Evolutionary conservation across 1,140 invertebrate genomes (phyloP), one percentile per base, ranked within the genome.

Genomic region (Asobara japonica): DNA sequence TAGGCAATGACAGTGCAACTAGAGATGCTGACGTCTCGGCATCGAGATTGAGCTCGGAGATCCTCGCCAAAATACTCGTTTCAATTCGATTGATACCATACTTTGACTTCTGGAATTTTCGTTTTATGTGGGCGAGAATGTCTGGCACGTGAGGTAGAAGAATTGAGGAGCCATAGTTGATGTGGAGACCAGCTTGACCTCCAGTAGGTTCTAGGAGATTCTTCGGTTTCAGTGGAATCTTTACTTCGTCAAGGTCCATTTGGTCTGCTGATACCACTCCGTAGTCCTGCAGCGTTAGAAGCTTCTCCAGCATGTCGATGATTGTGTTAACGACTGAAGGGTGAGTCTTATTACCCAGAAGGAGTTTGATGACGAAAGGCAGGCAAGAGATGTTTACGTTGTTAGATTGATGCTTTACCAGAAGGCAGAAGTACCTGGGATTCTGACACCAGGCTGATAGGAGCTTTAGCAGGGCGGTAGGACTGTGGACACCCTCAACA

Each of bases 381-480:
- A 97, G 78, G 13, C 92, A 87, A 77, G 89, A 91, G 0, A 91
- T 33, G 11, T 60, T 67, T 6, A 77, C 70, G 72, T 88, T 78
- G 10, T 87, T 80, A 48, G 89, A 79, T 31, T 89, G 82, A 73
- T 88, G 80, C 78, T 94, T 94, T 0, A 90, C 88, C 30, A 97
- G 88, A 4, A 96, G 83, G 20, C 89, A 79, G 83, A 93, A 94
- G 83, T 93, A 95, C 74, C 93, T 89, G 4, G 93, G 90, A 86
- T 94, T 92, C 74, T 91, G 87, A 71, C 92, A 91, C 95, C 96
- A 98, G 1, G 89, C 85, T 2, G 90, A 85, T 7, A 97, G 89
- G 2, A 98, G 84, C 83, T 94, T 95, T 10, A 97, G 84, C 60
- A 97, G 83, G 1, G 93, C 90, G 3, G 96, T 96, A 1, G 95